Conservation (phyloP, 1,140 invertebrate species). For the Macrobrachium nipponense region DNA sequence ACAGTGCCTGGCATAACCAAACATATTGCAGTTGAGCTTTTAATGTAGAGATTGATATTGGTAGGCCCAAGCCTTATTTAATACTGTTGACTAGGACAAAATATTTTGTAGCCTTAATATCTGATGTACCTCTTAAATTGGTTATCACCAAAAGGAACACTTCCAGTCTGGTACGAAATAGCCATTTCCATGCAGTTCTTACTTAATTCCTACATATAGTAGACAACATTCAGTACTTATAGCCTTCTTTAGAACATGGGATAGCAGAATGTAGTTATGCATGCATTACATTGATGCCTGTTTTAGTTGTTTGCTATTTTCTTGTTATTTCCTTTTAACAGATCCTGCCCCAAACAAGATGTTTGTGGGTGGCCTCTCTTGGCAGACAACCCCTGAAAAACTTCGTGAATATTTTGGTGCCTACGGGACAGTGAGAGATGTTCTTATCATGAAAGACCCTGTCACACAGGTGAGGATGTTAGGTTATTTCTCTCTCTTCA, state of each 20-base stretch:
- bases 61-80: too few species aligned
- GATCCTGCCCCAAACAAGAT: slow-evolving; percentile 82
- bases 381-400: slow-evolving; percentile 92
- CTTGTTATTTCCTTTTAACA: slow-evolving; percentile 24
- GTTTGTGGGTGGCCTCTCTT: slow-evolving; percentile 90
- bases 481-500: too few species aligned
- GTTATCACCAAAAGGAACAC: too few species aligned
- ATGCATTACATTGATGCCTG: background rate
- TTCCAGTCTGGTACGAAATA: too few species aligned
- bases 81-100: too few species aligned
- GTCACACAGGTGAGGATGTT: slow-evolving; percentile 83
- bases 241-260: background rate
- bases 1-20: too few species aligned
- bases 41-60: too few species aligned
- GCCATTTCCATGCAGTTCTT: too few species aligned
- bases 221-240: background rate
- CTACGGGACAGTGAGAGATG: slow-evolving; percentile 91
- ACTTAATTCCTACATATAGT: background rate
- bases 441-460: slow-evolving; percentile 94
- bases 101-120: too few species aligned
- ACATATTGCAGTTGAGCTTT: too few species aligned
- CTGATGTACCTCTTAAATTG: too few species aligned
- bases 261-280: background rate
- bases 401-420: slow-evolving; percentile 90
- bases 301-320: slow-evolving; percentile 1